These are phyloP conservation scores for Drosophila lutescens DNA, from an alignment of 2,888 invertebrate genomes.

Conservation along the genomic window DNA sequence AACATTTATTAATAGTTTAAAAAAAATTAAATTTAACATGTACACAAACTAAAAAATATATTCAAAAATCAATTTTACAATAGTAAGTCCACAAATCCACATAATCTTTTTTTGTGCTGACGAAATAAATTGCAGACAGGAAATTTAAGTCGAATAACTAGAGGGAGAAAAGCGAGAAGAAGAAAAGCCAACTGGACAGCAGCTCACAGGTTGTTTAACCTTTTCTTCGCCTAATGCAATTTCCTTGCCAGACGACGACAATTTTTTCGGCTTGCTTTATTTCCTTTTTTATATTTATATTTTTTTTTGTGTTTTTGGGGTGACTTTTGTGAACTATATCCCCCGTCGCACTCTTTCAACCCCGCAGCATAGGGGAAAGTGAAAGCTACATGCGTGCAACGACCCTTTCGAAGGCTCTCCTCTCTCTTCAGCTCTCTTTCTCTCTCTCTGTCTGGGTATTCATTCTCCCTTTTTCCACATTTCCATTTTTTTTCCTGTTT, in stretches of 20 bases:
- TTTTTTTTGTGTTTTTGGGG: conserved; percentile 18
- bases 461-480: conserved; percentile 60
- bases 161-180: conserved; percentile 3
- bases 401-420: conserved; percentile 60
- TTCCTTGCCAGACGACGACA: conserved; percentile 72
- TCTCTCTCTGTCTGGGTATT: conserved; percentile 64
- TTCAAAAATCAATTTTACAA: not conserved
- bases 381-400: conserved; percentile 73
- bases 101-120: not conserved
- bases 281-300: conserved; percentile 12
- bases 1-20: too few relatives aligned
- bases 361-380: conserved; percentile 47
- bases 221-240: conserved; percentile 70
- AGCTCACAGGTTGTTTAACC: conserved; percentile 43
- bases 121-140: conserved; percentile 29
- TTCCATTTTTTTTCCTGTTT: conserved; percentile 5
- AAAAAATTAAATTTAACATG: too few relatives aligned
- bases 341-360: conserved; percentile 11
- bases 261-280: conserved; percentile 16
- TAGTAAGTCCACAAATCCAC: not conserved
- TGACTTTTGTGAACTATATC: conserved; percentile 50
- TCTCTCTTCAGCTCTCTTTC: conserved; percentile 22
- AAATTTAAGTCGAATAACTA: conserved; percentile 60
- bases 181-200: conserved; percentile 17
- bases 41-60: not conserved